Percentiles rank a stretch among this genome's conserved stretches.
These are phyloP conservation scores for Agriopis leucophaearia DNA, from an alignment of 2,888 invertebrate genomes.

Conservation along the genomic window DNA sequence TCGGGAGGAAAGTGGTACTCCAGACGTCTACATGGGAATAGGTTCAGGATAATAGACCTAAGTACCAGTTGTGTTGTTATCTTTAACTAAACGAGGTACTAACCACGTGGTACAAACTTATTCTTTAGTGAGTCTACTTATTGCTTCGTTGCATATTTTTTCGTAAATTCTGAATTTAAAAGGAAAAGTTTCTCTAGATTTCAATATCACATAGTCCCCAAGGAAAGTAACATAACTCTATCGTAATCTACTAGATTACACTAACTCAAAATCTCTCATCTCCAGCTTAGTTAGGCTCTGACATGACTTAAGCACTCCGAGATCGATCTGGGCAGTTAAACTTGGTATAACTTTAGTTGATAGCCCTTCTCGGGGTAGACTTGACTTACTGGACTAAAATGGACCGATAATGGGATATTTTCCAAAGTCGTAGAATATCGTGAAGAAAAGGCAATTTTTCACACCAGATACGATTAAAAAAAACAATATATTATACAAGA, in stretches of 20 bases:
- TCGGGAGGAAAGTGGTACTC: conserved; percentile 22
- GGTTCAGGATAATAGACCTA: conserved; percentile 19
- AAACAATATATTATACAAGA: no score
- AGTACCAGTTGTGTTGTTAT: conserved; percentile 21
- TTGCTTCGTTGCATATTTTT: not conserved
- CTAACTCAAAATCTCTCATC: conserved; percentile 56
- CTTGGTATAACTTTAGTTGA: conserved; percentile 69
- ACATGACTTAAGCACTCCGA: conserved; percentile 54
- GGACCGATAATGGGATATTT: no score
- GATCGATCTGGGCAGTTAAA: conserved; percentile 63
- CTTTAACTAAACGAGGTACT: conserved; percentile 12
- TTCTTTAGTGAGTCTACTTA: not conserved
- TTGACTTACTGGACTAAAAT: not conserved
- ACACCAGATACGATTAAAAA: no score
- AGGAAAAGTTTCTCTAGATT: not conserved
- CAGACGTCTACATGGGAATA: conserved; percentile 33
- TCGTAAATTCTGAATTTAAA: not conserved
- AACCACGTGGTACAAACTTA: not conserved
- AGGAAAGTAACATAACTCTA: conserved; percentile 18
- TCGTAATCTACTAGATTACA: conserved; percentile 39
- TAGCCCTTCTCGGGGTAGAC: conserved; percentile 47
- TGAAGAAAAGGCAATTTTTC: no score
- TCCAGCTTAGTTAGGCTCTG: conserved; percentile 53
- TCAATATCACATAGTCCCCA: not conserved
- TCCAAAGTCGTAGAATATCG: no score